Evolutionary conservation across 2,888 invertebrate species (phyloP), one percentile per base, ranked within the genome.

Genomic region (Anthophora plumipes): DNA sequence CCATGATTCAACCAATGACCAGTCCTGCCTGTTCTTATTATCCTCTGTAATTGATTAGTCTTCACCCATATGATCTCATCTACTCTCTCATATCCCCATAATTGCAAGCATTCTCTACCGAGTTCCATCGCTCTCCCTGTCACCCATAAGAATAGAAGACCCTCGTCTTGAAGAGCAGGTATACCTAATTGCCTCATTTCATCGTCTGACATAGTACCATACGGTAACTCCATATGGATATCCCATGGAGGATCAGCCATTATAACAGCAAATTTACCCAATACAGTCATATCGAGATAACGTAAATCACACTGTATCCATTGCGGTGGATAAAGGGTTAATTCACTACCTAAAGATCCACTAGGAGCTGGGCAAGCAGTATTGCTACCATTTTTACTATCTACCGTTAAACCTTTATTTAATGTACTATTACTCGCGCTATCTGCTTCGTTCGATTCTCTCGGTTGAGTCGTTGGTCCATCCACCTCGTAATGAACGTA

Each of bases 201-300:
- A 92, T 99, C 99, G 92, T 99, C 99, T 0, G 98, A 98, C 98
- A 99, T 98, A 0, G 99, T 99, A 1, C 99, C 99, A 93, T 99
- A 99, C 0, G 99, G 99, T 60, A 99, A 94, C 94, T 99, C 99
- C 99, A 99, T 99, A 93, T 99, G 99, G 86, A 99, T 99, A 92
- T 99, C 99, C 99, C 99, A 99, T 0, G 99, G 99, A 0, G 99
- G 99, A 93, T 99, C 98, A 46, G 99, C 99, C 99, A 99, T 99
- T 86, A 99, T 98, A 4, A 99, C 99, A 0, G 99, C 98, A 94
- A 99, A 99, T 94, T 99, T 99, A 94, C 98, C 98, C 91, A 98
- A 94, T 68, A 97, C 97, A 0, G 97, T 97, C 97, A 98, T 98
- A 91, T 98, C 98, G 68, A 98, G 95, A 91, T 96, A 97, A 85